Evolutionary conservation across 2,888 invertebrate genomes (phyloP).

Genomic region (Saturnia japonica): DNA sequence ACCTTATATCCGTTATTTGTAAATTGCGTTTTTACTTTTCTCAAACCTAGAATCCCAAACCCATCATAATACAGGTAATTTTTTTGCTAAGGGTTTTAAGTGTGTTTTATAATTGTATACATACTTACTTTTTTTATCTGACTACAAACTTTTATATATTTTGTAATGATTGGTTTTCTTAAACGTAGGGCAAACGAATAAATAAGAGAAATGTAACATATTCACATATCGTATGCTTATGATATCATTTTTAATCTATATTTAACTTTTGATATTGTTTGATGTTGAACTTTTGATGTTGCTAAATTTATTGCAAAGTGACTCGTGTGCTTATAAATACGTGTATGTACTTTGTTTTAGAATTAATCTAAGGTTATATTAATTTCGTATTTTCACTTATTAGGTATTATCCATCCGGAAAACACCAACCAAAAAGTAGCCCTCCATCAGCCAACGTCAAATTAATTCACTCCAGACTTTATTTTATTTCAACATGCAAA

Average conservation of each 20-base stretch:
- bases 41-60: too few species aligned
- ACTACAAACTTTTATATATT: background rate
- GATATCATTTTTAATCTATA: background rate
- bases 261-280: background rate
- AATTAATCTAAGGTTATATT: background rate
- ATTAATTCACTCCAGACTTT: constrained; percentile 69
- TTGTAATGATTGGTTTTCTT: background rate
- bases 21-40: too few species aligned
- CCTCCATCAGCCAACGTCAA: constrained; percentile 63
- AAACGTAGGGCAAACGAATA: too few species aligned
- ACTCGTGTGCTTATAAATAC: background rate
- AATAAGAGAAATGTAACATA: too few species aligned
- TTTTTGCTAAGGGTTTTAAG: background rate
- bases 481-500: constrained; percentile 77
- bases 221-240: background rate
- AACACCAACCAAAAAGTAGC: constrained; percentile 46
- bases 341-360: background rate
- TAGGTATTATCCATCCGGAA: constrained; percentile 16
- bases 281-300: background rate
- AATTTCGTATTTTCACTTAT: background rate
- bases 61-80: background rate
- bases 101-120: background rate
- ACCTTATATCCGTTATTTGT: too few species aligned
- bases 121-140: background rate
- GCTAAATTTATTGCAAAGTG: too few species aligned